phyloP scores from a whole-genome alignment of 2,113 vertebrate species.

The Nanorana parkeri region DNA sequence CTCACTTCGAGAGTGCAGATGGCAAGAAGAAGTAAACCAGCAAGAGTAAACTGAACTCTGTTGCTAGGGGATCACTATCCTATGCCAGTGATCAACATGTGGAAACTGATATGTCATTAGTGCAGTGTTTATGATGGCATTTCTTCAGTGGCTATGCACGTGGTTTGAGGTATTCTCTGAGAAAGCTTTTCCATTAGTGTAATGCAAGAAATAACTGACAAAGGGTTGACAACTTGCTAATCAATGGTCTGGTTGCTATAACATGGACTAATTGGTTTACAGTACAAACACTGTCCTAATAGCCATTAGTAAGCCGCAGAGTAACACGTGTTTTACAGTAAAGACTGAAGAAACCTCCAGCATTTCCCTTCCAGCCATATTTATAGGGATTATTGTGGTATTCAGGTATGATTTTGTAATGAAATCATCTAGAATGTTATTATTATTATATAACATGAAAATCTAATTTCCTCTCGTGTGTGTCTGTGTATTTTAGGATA shows the following conservation, averaged over 20 bases:
- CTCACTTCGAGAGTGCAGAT: too few relatives aligned
- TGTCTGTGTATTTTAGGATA: not conserved
- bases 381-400: not conserved
- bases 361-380: not conserved
- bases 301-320: not conserved
- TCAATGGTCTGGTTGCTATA: not conserved
- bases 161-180: not conserved
- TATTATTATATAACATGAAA: not conserved
- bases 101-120: too few relatives aligned
- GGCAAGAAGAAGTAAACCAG: too few relatives aligned
- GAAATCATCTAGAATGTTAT: constrained; percentile 1
- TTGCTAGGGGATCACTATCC: too few relatives aligned
- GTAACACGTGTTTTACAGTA: constrained; percentile 6
- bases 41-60: too few relatives aligned
- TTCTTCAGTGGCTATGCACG: not conserved
- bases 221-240: constrained; percentile 25
- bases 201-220: not conserved
- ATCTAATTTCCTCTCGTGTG: not conserved
- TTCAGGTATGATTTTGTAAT: not conserved
- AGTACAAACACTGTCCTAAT: not conserved
- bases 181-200: not conserved
- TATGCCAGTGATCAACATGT: too few relatives aligned
- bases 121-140: not conserved
- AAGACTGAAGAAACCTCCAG: not conserved
- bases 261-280: not conserved